phyloP scores from a whole-genome alignment of 2,797 vertebrate species.

The Chromis chromis region DNA sequence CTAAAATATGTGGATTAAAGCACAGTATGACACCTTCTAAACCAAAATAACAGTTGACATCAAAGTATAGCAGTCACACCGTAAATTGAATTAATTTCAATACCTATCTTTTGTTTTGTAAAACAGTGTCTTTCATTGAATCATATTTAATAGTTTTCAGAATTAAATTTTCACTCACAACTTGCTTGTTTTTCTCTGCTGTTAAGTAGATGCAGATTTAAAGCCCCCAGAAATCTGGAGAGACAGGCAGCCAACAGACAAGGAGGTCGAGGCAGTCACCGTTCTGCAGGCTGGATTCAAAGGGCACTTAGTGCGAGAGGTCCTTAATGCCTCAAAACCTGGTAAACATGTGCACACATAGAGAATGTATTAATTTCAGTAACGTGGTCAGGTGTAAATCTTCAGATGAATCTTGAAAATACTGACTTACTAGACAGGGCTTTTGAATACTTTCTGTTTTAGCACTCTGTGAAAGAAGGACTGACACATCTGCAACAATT shows the following conservation, averaged over 20 bases:
- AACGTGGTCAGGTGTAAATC: not conserved
- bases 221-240: slow-evolving; percentile 48
- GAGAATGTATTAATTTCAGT: not conserved
- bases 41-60: not conserved
- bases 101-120: not conserved
- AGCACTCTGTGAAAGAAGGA: not conserved
- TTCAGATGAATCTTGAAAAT: not conserved
- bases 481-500: not conserved
- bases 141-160: not conserved
- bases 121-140: not conserved
- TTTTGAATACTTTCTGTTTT: not conserved
- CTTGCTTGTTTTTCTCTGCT: not conserved
- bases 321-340: slow-evolving; percentile 84
- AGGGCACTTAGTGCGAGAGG: slow-evolving; percentile 75
- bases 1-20: not conserved
- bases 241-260: slow-evolving; percentile 76
- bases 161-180: not conserved
- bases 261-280: slow-evolving; percentile 81
- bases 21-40: not conserved
- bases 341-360: slow-evolving; percentile 73
- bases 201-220: slow-evolving; percentile 38
- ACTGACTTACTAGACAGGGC: not conserved
- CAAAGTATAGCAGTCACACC: not conserved
- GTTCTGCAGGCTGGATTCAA: slow-evolving; percentile 87
- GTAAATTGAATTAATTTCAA: not conserved